A percentile compares a stretch with the other conserved stretches of the same genome.
Conservation (phyloP, 1,140 invertebrate species). For the Ridgeia piscesae region DNA sequence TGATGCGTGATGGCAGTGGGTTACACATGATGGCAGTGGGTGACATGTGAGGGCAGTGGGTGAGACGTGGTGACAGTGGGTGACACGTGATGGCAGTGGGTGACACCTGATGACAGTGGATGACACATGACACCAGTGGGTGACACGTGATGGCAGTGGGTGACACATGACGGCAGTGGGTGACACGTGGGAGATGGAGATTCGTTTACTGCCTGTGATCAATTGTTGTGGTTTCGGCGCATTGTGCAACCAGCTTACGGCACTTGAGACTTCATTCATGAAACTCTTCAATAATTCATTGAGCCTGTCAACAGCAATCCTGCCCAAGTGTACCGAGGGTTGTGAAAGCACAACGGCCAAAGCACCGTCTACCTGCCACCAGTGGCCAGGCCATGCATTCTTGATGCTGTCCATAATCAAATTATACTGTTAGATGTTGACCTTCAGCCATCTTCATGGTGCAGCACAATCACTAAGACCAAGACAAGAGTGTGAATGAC, state of each 20-base stretch:
- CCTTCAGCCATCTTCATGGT: no score
- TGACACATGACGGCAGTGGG: no score
- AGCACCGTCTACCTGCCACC: not conserved
- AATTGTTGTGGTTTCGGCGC: not conserved
- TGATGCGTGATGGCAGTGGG: no score
- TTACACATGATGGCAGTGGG: no score
- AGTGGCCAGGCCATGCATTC: not conserved
- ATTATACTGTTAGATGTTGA: not conserved
- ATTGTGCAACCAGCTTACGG: not conserved
- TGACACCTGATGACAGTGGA: no score
- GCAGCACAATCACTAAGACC: no score
- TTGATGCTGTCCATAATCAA: not conserved
- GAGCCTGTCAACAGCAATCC: not conserved
- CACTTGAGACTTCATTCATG: slow-evolving; percentile 1
- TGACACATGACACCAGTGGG: no score
- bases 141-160: no score
- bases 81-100: no score
- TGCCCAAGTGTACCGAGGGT: not conserved
- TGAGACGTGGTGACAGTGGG: no score
- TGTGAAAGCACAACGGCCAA: not conserved
- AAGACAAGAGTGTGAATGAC: no score
- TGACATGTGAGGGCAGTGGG: no score
- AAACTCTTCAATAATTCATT: not conserved
- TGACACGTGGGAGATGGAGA: not conserved
- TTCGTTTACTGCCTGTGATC: not conserved